Evolutionary conservation across 2,888 invertebrate species (phyloP), one percentile per base, ranked within the genome.

Genomic region (Liposcelis brunnea): DNA sequence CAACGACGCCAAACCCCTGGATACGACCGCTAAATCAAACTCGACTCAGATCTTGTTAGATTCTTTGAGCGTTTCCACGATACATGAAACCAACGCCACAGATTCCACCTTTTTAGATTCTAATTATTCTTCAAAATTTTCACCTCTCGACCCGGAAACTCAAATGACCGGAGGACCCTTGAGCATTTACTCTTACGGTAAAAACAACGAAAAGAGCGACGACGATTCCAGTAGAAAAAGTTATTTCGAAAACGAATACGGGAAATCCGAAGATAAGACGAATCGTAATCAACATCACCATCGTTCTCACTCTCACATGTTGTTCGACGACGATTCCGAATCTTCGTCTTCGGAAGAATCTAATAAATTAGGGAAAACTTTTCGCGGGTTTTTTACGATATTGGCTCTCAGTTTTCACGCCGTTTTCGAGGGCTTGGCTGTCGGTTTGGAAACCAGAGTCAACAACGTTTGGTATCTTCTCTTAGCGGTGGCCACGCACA

Each of bases 371-470:
- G 52, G 51, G 8, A 54, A 56, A 31, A 55, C 56, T 18, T 53
- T 71, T 46, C 63, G 68, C 37, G 75, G 71, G 31, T 61, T 78
- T 4, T 58, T 78, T 38, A 71, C 76, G 1, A 73, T 79, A 7
- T 59, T 77, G 38, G 78, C 78, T 0, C 57, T 79, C 5, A 76
- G 76, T 33, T 75, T 78, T 50, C 78, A 79, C 56, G 76, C 77
- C 1, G 69, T 77, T 21, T 75, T 78, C 55, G 77, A 79, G 61
- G 78, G 86, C 15, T 65, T 86, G 44, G 81, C 86, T 11, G 80
- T 87, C 11, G 86, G 86, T 0, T 61, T 86, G 46, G 83, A 85
- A 58, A 66, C 71, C 11, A 15, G 31, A 1, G 64, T 69, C 2
- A 55, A 60, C 1, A 70, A 68, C 15, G 76, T 78, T 6, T 79